Evolutionary conservation across 2,888 invertebrate species (phyloP).

Genomic region (Cataglyphis livida): DNA sequence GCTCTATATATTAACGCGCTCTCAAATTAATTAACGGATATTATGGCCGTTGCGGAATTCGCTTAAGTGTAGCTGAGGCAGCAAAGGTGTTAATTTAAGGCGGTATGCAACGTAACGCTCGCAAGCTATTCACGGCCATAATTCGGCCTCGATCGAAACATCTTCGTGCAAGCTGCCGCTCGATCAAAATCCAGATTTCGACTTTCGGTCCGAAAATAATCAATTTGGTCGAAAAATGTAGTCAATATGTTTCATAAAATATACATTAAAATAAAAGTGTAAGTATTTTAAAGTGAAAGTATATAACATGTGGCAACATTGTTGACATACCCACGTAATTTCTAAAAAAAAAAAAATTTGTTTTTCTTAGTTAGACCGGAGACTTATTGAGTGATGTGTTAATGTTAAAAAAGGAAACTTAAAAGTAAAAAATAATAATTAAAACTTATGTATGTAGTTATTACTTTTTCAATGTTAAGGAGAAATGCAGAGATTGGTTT

Average conservation of each 20-base stretch:
- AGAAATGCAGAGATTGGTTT: too few relatives aligned
- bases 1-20: slow-evolving; percentile 40
- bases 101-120: slow-evolving; percentile 28
- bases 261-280: too few relatives aligned
- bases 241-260: not conserved
- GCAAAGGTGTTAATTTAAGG: slow-evolving; percentile 51
- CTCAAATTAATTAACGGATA: slow-evolving; percentile 52
- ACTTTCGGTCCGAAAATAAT: not conserved
- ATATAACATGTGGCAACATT: too few relatives aligned
- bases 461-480: too few relatives aligned
- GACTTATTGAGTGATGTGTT: too few relatives aligned
- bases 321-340: too few relatives aligned
- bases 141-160: slow-evolving; percentile 42
- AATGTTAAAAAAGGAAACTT: too few relatives aligned
- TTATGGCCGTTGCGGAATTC: slow-evolving; percentile 36
- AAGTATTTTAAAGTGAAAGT: too few relatives aligned
- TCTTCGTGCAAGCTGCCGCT: not conserved
- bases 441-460: too few relatives aligned
- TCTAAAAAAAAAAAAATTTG: too few relatives aligned
- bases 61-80: slow-evolving; percentile 33
- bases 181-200: slow-evolving; percentile 26
- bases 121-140: slow-evolving; percentile 37
- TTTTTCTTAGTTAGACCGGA: too few relatives aligned
- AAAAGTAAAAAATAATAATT: too few relatives aligned
- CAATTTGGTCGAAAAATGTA: not conserved